Evolutionary conservation across 1,140 invertebrate genomes (phyloP), one percentile per base, ranked within the genome.

Genomic region (Paraescarpia echinospica): DNA sequence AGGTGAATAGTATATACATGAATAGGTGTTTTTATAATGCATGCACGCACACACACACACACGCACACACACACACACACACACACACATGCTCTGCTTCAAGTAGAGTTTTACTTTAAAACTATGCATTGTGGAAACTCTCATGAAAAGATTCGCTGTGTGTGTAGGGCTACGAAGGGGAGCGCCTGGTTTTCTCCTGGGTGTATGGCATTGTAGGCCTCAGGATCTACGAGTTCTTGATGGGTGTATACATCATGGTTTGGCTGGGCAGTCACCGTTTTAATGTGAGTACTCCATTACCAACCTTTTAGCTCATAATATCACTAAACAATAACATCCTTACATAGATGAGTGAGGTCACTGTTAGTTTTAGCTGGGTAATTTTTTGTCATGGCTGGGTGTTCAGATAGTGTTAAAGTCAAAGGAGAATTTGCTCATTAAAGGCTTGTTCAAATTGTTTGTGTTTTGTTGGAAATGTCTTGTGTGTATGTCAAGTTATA

Each of bases 211-310:
- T 93, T 33, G n/a, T 35, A 35, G 35, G 89, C 33, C 59, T 89
- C 41, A 59, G 93, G n/a, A 33, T 89, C 34, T 93, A 93, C 33
- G 34, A 93, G 90, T 89, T 93, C 89, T 91, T 93, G 89, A 34
- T 93, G 34, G 90, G 77, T 1, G 89, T 93, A 6, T 93, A 93
- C 91, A 90, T 91, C 41, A 48, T 93, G 22, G 91, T 89, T n/a
- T 93, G 93, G 93, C 92, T 93, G 31, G 93, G 93, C 1, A 92
- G 93, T 27, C 93, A 93, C 41, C 48, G 93, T 22, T 89, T 93
- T 48, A 92, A 41, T 34, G 93, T 93, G 18, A 92, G 93, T 89
- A 77, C 22, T 33, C 59, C 8, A 77, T 31, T 77, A 77, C 22
- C 59, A 77, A 77, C 22, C 35, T 35, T 41, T 77, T 77, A 27